These are phyloP conservation scores for Aptenodytes forsteri DNA, from an alignment of 2,113 vertebrate genomes.

Conservation along the genomic window DNA sequence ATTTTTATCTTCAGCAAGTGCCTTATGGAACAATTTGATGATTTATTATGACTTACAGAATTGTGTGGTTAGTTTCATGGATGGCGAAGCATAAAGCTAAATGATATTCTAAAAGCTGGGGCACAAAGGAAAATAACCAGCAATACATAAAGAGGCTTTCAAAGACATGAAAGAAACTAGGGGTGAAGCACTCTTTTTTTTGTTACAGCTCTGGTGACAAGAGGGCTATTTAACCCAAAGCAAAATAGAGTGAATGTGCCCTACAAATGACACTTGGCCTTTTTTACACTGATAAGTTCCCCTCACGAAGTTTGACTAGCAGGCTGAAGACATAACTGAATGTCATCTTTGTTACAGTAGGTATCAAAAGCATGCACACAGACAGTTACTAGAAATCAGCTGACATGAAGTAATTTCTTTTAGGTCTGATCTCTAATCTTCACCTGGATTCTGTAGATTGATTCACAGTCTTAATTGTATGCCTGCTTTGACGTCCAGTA, in stretches of 20 bases:
- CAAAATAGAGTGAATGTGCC: neutral
- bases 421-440: neutral
- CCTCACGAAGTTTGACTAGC: neutral
- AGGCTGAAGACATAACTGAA: neutral
- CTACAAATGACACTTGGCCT: neutral
- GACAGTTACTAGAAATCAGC: neutral
- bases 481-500: neutral
- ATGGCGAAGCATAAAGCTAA: slow-evolving; percentile 31
- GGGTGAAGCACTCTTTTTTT: neutral
- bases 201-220: neutral
- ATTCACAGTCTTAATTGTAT: neutral
- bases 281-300: neutral
- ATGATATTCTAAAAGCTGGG: neutral
- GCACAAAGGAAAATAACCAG: slow-evolving; percentile 6
- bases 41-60: slow-evolving; percentile 16
- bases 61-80: slow-evolving; percentile 50
- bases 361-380: neutral
- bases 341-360: neutral
- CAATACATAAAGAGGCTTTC: neutral
- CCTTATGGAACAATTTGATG: neutral
- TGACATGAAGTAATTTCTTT: neutral
- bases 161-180: neutral
- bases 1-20: slow-evolving; percentile 12
- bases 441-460: neutral
- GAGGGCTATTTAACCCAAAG: neutral